Base-by-base conservation (phyloP, 2,797 vertebrate genomes). In the Oryzias sinensis region DNA sequence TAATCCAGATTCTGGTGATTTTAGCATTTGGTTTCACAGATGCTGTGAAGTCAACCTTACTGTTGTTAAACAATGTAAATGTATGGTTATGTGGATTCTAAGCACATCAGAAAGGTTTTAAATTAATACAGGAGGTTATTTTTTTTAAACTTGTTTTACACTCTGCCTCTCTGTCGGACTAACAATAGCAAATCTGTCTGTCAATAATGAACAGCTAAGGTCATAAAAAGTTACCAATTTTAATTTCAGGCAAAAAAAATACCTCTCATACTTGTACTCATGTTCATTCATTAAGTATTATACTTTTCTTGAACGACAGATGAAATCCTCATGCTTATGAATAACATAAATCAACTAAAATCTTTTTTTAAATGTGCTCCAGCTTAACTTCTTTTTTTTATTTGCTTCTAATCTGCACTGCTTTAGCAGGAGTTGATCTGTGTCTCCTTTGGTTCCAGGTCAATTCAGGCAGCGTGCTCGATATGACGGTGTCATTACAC, bases 401-500 rank as follows among this genome's bases (percentile, higher is more conserved):
- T 53, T 25, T 22, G 41, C 15, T 47, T 56, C 66, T 62, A 62
- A 68, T 77, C 59, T 60, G 58, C 22, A 25, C 53, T 49, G 70
- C 70, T 75, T 71, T 62, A 75, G 68, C 73, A n/a, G 43, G 49
- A 76, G 67, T 49, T 59, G 72, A 82, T 90, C 80, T 88, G 59
- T 87, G 82, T 76, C 78, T 89, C 79, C 65, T 86, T 90, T 89
- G 82, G 90, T 85, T 80, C 67, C 61, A 68, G 82, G 65, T 91
- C 87, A 88, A 85, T 88, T 84, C 86, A 76, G 73, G 69, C 80
- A 74, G 76, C 74, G 77, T 82, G 81, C 74, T 84, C 56, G 25
- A 88, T 84, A 83, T 48, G 64, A 75, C 33, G 9, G 70, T 83
- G 85, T 87, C 76, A 89, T 88, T 87, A 83, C 79, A 65, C 62